These are phyloP conservation scores for Desoria tigrina DNA, from an alignment of 2,888 invertebrate genomes.

Conservation along the genomic window DNA sequence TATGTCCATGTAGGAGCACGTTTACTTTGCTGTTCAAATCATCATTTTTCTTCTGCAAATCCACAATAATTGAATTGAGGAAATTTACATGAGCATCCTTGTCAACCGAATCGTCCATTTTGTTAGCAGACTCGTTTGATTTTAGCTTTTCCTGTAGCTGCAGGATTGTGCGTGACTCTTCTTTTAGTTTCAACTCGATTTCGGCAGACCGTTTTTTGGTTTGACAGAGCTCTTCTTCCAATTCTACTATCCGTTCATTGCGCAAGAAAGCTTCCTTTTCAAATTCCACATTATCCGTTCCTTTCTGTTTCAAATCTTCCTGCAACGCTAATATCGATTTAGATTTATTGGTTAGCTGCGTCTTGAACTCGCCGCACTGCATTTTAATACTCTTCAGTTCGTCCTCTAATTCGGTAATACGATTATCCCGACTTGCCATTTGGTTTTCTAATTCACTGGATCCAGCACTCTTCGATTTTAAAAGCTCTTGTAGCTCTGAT, in stretches of 20 bases:
- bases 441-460: too few relatives aligned
- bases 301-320: too few relatives aligned
- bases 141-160: neutral
- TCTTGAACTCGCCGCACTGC: too few relatives aligned
- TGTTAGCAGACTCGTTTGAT: neutral
- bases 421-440: too few relatives aligned
- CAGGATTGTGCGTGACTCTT: conserved; percentile 7
- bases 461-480: too few relatives aligned
- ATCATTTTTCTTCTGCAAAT: conserved; percentile 91
- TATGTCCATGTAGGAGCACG: conserved; percentile 32
- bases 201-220: neutral
- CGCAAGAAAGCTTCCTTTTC: neutral
- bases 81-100: conserved; percentile 66
- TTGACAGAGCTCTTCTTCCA: conserved; percentile 1
- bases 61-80: conserved; percentile 93
- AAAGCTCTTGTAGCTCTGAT: too few relatives aligned
- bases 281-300: conserved; percentile 62
- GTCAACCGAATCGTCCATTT: neutral
- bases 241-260: neutral
- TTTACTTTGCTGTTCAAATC: conserved; percentile 76
- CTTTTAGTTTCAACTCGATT: neutral
- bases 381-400: too few relatives aligned
- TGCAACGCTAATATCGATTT: too few relatives aligned
- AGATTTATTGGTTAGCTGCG: too few relatives aligned
- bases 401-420: too few relatives aligned